A percentile compares a stretch with the other conserved stretches of the same genome.
Conservation (phyloP, 2,113 vertebrate species). For the Taxidea taxus region DNA sequence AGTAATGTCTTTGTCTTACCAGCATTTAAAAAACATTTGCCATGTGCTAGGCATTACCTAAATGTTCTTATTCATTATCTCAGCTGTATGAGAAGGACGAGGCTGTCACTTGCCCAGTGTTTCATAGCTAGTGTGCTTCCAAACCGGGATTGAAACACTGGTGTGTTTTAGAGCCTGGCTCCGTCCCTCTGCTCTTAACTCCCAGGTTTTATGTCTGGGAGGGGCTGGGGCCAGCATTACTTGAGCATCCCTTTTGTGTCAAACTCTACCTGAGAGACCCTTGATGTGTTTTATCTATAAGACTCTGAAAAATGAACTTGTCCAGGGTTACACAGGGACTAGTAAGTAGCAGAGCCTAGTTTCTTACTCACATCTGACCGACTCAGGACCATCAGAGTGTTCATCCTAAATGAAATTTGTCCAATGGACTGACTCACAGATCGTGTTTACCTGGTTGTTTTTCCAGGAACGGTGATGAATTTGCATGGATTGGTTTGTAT, state of each 20-base stretch:
- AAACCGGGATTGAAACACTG: background rate
- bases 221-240: background rate
- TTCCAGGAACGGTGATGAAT: background rate
- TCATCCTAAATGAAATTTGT: constrained; percentile 25
- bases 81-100: background rate
- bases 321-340: background rate
- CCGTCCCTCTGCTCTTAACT: background rate
- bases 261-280: background rate
- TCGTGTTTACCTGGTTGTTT: background rate
- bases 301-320: constrained; percentile 20
- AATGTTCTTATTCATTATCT: background rate
- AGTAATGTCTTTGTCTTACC: background rate
- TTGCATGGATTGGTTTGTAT: background rate
- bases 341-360: background rate
- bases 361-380: background rate
- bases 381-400: background rate
- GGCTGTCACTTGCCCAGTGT: background rate
- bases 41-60: background rate
- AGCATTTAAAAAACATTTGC: background rate
- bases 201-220: background rate
- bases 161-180: background rate
- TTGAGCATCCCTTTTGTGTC: background rate
- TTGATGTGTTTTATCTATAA: constrained; percentile 9
- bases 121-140: background rate
- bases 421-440: background rate